Base-by-base conservation (phyloP, 2,113 vertebrate species). In the Myotis lucifugus region DNA sequence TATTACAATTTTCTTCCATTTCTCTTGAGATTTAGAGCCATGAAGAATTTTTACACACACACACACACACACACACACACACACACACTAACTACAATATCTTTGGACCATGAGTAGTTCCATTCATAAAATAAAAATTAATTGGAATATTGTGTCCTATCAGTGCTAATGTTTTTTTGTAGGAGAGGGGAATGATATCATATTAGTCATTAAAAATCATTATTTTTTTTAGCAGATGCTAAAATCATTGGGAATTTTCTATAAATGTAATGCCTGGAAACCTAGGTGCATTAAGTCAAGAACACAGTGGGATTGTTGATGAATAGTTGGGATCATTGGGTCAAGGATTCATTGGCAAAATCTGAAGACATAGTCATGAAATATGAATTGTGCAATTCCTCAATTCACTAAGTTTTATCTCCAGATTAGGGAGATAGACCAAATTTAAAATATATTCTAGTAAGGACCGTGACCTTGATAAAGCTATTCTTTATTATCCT, bases 41-140 rank as follows among this genome's bases (percentile, higher is more conserved):
- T 46, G 6, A 27, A 50, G 59, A 70, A 19, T 32, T 2, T 78
- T 67, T 59, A 54, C 10, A 72, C 25, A 61, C 18, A 72, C 15
- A 23, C 0, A 14, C 13, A 42, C 10, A 46, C 25, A 90, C 66
- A 73, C 2, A 3, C 21, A 23, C 10, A 27, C 48, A 78, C 21
- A 86, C 64, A 67, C 12, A 15, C 29, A 32, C 48, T 69, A 14
- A 40, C 2, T 86, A 67, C 18, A 52, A 64, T 77, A 72, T 50
- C 5, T 77, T 92, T 54, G 4, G n/a, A 40, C 32, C 21, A 5
- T 40, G 48, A 61, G 12, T 67, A 52, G 12, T 67, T 61, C 23
- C 32, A 23, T 40, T 83, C 64, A 27, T 56, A 76, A 96, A 95
- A 69, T 61, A 56, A 86, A 85, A 42, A 27, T 81, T 23, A 1